These are phyloP conservation scores for Drosophila phalerata DNA, from an alignment of 2,888 invertebrate species.

Conservation along the genomic window DNA sequence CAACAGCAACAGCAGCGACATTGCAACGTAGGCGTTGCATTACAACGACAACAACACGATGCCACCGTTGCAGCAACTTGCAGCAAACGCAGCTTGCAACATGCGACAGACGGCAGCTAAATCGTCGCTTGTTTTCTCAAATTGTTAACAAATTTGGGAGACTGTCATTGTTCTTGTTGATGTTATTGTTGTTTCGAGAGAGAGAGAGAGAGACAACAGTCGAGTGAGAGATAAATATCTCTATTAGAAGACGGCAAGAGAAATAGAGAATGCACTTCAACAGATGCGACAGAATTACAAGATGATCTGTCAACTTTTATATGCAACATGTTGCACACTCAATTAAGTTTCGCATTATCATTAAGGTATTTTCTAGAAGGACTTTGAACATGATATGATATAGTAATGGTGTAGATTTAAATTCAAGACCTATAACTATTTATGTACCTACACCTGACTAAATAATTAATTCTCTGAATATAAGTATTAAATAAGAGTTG, in stretches of 20 bases:
- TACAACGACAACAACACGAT: constrained; percentile 32
- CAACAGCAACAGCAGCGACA: constrained; percentile 22
- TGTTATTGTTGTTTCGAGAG: background rate
- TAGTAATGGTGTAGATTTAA: too few species aligned
- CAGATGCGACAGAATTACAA: background rate
- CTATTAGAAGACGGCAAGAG: constrained; percentile 4
- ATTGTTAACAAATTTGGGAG: constrained; percentile 65
- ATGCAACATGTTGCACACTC: constrained; percentile 1
- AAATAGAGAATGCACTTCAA: background rate
- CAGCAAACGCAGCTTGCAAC: constrained; percentile 24
- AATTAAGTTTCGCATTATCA: background rate
- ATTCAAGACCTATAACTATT: too few species aligned
- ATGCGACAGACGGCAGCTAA: constrained; percentile 12
- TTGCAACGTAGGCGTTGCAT: constrained; percentile 32
- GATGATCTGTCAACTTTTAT: background rate
- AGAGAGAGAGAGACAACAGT: background rate
- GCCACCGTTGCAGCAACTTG: constrained; percentile 29
- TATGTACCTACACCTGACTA: too few species aligned
- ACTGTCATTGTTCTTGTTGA: constrained; percentile 13
- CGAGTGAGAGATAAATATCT: constrained; percentile 20
- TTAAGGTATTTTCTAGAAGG: background rate
- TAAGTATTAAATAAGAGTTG: too few species aligned
- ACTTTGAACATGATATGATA: background rate
- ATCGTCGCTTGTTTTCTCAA: constrained; percentile 43
- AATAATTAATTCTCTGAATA: too few species aligned